These are phyloP conservation scores for Oxyura jamaicensis DNA, from an alignment of 2,113 vertebrate genomes.

Conservation along the genomic window DNA sequence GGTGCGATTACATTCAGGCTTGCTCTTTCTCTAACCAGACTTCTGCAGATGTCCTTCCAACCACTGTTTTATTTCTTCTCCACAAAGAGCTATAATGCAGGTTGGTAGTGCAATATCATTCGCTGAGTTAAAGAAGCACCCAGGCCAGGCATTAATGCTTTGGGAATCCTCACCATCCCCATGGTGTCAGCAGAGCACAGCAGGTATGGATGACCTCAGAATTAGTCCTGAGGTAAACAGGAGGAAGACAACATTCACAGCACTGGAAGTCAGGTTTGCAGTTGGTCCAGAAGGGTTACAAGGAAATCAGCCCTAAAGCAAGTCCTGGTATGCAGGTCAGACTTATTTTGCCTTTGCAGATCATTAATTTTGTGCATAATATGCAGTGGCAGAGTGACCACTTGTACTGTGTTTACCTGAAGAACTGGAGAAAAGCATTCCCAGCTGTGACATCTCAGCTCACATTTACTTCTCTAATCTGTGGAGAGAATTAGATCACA, in stretches of 20 bases:
- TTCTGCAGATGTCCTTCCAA: not conserved
- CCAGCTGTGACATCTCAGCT: rapidly evolving
- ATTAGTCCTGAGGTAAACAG: not conserved
- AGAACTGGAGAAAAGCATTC: not conserved
- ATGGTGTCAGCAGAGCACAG: not conserved
- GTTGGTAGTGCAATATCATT: not conserved
- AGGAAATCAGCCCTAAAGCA: not conserved
- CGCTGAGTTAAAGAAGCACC: rapidly evolving
- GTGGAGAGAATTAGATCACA: not conserved
- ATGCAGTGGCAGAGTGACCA: not conserved
- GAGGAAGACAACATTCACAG: not conserved
- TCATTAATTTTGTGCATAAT: not conserved
- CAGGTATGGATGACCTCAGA: not conserved
- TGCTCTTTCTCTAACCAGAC: not conserved
- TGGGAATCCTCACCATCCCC: not conserved
- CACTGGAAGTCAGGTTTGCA: not conserved
- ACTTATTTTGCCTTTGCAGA: not conserved
- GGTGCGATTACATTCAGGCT: not conserved
- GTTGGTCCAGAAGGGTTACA: not conserved
- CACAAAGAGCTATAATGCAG: not conserved
- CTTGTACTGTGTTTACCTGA: not conserved
- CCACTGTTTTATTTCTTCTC: not conserved
- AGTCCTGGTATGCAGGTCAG: not conserved
- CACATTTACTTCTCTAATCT: not conserved
- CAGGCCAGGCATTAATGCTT: no score